These are phyloP conservation scores for Andrena praecox DNA, from an alignment of 2,888 invertebrate genomes.

Conservation along the genomic window DNA sequence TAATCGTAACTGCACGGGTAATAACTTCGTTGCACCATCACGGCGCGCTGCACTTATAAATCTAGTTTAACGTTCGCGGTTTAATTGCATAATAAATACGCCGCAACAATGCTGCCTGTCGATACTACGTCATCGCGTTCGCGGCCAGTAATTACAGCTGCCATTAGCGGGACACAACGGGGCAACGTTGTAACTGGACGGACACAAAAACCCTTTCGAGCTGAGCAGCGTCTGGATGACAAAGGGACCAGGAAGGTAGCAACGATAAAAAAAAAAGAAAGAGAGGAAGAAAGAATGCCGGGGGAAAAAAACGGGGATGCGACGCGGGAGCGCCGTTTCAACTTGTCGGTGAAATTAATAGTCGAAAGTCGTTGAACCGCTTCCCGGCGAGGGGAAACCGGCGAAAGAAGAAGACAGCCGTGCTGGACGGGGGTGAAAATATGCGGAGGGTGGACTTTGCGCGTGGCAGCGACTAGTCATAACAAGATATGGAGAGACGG, in stretches of 20 bases:
- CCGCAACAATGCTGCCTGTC: slow-evolving; percentile 46
- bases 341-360: slow-evolving; percentile 35
- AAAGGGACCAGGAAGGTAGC: slow-evolving; percentile 19
- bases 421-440: not conserved
- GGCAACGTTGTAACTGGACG: slow-evolving; percentile 16
- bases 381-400: slow-evolving; percentile 4
- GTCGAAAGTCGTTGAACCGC: not conserved
- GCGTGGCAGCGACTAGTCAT: slow-evolving; percentile 40
- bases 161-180: slow-evolving; percentile 29
- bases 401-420: not conserved
- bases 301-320: not conserved
- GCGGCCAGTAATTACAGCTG: slow-evolving; percentile 39
- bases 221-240: slow-evolving; percentile 15
- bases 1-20: slow-evolving; percentile 28
- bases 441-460: slow-evolving; percentile 13
- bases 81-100: slow-evolving; percentile 60
- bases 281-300: too few relatives aligned
- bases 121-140: slow-evolving; percentile 52
- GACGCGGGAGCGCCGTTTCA: slow-evolving; percentile 2
- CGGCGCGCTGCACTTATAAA: slow-evolving; percentile 41
- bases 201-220: slow-evolving; percentile 33
- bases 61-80: slow-evolving; percentile 35
- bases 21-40: slow-evolving; percentile 40
- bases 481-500: slow-evolving; percentile 39
- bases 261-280: not conserved